phyloP scores from a whole-genome alignment of 92 coral and sea anemone genomes.

The Muricea muricata region DNA sequence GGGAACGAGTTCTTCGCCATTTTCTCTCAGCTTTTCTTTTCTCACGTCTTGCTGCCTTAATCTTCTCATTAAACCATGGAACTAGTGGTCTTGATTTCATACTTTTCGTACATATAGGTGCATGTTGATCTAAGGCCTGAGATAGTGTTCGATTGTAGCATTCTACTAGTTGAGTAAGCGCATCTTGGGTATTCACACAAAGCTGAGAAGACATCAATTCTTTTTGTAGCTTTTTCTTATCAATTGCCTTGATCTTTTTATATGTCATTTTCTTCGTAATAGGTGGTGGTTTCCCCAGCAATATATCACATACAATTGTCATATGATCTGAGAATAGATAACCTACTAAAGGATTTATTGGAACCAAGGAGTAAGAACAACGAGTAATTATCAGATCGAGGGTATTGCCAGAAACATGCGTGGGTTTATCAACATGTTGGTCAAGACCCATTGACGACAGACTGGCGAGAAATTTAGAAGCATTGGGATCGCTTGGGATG shows the following conservation, averaged over 20 bases:
- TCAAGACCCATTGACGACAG: conserved; percentile 48
- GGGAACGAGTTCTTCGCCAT: conserved; percentile 64
- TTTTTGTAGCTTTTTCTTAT: no score
- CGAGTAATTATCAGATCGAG: no score
- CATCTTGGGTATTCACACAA: no score
- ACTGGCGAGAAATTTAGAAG: conserved; percentile 38
- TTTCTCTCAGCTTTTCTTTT: no score
- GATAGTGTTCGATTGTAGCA: conserved; percentile 52
- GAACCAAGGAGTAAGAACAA: conserved; percentile 35
- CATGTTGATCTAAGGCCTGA: conserved; percentile 58
- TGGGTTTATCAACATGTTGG: conserved; percentile 50
- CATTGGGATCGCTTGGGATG: no score
- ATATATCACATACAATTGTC: conserved; percentile 32
- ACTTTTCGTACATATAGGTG: conserved; percentile 55
- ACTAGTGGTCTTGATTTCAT: conserved; percentile 50
- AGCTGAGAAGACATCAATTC: no score
- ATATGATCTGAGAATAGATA: no score
- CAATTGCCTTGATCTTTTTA: conserved; percentile 44
- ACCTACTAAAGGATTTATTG: conserved; percentile 15
- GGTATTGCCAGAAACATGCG: conserved; percentile 53
- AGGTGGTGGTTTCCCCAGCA: conserved; percentile 46
- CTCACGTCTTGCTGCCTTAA: no score
- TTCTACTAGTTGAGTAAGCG: no score
- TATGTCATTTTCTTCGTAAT: conserved; percentile 44
- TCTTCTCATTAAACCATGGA: no score